Evolutionary conservation across 2,113 vertebrate genomes (phyloP).

Genomic region (Kryptolebias marmoratus): DNA sequence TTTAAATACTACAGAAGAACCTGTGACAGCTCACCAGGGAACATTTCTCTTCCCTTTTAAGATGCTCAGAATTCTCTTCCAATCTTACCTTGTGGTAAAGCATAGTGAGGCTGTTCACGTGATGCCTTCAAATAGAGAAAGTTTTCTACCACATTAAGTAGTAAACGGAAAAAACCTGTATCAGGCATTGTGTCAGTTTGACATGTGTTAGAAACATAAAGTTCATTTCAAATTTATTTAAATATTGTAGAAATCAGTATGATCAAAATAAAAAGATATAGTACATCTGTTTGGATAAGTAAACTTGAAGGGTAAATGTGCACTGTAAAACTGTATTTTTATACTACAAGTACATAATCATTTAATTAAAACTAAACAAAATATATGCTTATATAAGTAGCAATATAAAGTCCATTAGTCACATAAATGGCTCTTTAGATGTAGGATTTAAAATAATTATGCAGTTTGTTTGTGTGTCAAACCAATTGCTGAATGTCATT

Average conservation of each 20-base stretch:
- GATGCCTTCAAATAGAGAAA: neutral
- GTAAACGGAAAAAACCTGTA: neutral
- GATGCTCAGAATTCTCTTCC: neutral
- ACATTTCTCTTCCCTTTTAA: neutral
- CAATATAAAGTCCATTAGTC: neutral
- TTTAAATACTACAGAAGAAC: neutral
- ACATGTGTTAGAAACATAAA: neutral
- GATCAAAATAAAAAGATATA: neutral
- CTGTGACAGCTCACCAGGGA: neutral
- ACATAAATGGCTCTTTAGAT: neutral
- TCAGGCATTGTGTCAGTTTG: neutral
- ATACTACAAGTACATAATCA: too few relatives aligned
- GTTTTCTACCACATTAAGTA: neutral
- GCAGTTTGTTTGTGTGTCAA: constrained; percentile 28
- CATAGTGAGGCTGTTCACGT: neutral
- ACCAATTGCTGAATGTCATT: constrained; percentile 53
- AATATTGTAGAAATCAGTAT: neutral
- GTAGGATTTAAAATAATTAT: neutral
- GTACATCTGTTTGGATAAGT: neutral
- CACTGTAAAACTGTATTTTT: too few relatives aligned
- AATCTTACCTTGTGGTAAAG: neutral
- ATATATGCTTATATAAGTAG: too few relatives aligned
- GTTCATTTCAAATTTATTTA: neutral
- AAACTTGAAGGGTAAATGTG: too few relatives aligned
- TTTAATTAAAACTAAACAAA: too few relatives aligned